Percentiles rank a stretch among this genome's conserved stretches.
Conservation (phyloP, 1,140 invertebrate species). For the Venturia canescens region DNA sequence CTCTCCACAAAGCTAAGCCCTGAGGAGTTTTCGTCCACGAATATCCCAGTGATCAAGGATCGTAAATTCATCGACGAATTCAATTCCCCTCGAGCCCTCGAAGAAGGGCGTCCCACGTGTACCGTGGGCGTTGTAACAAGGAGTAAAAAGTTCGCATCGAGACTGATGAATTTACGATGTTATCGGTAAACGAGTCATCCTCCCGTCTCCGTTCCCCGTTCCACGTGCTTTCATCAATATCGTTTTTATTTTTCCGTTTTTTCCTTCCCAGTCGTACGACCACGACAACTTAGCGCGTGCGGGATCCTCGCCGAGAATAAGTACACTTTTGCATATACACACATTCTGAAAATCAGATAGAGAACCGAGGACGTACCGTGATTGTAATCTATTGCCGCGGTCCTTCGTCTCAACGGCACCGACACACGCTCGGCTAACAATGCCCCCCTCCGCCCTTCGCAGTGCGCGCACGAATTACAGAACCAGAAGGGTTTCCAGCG, state of each 20-base stretch:
- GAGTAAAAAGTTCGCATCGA: not conserved
- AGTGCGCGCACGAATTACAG: not conserved
- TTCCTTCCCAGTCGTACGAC: not conserved
- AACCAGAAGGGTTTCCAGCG: not conserved
- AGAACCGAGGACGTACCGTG: not conserved
- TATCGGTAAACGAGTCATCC: not conserved
- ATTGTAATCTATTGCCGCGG: conserved; percentile 16
- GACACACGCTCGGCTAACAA: not conserved
- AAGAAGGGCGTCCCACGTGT: not conserved
- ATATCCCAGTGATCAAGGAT: too few species aligned
- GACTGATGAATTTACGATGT: not conserved
- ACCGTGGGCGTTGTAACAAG: not conserved
- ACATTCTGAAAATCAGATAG: not conserved
- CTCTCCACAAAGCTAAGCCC: too few species aligned
- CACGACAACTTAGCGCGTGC: not conserved
- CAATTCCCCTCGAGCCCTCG: too few species aligned
- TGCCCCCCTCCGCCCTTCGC: not conserved
- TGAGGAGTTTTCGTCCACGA: too few species aligned
- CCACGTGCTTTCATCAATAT: not conserved
- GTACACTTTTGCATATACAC: not conserved
- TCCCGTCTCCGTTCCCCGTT: not conserved
- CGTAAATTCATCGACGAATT: too few species aligned
- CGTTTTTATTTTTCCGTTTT: not conserved
- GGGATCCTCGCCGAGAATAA: not conserved
- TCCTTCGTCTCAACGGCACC: not conserved